Evolutionary conservation across 2,797 vertebrate species (phyloP).

Genomic region (Chrosomus eos): DNA sequence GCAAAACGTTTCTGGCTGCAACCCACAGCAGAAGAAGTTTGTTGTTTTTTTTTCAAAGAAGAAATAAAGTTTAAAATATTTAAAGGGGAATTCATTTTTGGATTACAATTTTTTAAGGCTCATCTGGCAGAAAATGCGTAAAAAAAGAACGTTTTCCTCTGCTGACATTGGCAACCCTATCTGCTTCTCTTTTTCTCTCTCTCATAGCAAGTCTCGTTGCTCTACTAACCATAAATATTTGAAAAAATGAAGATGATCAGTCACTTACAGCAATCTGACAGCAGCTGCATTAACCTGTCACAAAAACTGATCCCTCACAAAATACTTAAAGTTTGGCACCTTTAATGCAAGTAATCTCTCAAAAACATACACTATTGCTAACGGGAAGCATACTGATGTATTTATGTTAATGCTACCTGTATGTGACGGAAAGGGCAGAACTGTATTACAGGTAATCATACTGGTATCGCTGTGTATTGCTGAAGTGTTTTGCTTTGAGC

Average conservation of each 20-base stretch:
- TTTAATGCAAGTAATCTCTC: constrained; percentile 17
- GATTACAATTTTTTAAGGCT: neutral
- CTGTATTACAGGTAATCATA: constrained; percentile 30
- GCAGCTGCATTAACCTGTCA: neutral
- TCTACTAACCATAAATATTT: constrained; percentile 2
- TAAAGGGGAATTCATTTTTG: neutral
- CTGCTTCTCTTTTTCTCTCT: neutral
- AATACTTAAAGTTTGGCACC: constrained; percentile 30
- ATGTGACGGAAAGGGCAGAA: constrained; percentile 4
- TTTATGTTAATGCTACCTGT: constrained; percentile 24
- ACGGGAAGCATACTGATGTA: neutral
- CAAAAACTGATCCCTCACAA: neutral
- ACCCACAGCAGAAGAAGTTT: too few species aligned
- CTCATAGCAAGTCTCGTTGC: neutral
- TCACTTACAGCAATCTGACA: constrained; percentile 3
- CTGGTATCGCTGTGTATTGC: constrained; percentile 3
- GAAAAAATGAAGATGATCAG: neutral
- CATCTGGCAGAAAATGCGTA: neutral
- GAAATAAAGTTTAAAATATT: too few species aligned
- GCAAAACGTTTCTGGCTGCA: too few species aligned
- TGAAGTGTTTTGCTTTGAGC: constrained; percentile 17
- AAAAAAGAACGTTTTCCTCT: neutral
- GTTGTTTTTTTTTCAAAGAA: too few species aligned
- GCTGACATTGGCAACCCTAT: neutral
- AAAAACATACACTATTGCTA: constrained; percentile 4